Evolutionary conservation across 1,140 invertebrate species (phyloP).

Genomic region (Nymphalis io): DNA sequence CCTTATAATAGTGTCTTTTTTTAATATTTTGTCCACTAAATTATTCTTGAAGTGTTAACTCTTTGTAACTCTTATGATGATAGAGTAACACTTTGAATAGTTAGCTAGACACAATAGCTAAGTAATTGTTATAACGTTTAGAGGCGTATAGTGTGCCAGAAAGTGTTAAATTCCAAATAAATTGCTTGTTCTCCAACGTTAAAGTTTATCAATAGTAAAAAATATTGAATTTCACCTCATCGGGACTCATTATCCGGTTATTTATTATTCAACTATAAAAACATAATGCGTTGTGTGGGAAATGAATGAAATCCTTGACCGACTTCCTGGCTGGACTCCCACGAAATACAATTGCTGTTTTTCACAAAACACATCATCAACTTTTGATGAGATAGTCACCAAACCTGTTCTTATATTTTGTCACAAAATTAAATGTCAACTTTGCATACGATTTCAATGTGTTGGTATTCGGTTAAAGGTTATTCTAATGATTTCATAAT

Average conservation of each 20-base stretch:
- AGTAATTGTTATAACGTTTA: no score
- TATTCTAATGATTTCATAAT: conserved; percentile 24
- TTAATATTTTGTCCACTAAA: background rate
- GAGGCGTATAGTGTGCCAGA: no score
- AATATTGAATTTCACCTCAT: background rate
- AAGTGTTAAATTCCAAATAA: background rate
- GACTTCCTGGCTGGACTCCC: conserved; percentile 44
- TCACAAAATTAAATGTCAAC: conserved; percentile 41
- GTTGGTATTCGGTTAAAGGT: conserved; percentile 28
- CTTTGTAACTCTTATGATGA: background rate
- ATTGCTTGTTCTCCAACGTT: background rate
- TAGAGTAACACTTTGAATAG: no score
- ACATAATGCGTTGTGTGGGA: conserved; percentile 44
- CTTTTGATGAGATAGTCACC: conserved; percentile 24
- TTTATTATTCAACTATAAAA: conserved; percentile 1
- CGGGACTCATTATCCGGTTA: background rate
- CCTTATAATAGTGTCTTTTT: background rate
- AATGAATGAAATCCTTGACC: conserved; percentile 49
- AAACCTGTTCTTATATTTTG: conserved; percentile 36
- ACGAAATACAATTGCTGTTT: conserved; percentile 52
- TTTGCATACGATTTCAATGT: conserved; percentile 36
- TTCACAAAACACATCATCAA: conserved; percentile 31
- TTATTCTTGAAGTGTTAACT: background rate
- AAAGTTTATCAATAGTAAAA: background rate
- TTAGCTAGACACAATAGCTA: no score